Percentiles rank a stretch among this genome's conserved stretches.
Conservation (phyloP, 2,888 invertebrate genomes). For the Leptinotarsa juncta region DNA sequence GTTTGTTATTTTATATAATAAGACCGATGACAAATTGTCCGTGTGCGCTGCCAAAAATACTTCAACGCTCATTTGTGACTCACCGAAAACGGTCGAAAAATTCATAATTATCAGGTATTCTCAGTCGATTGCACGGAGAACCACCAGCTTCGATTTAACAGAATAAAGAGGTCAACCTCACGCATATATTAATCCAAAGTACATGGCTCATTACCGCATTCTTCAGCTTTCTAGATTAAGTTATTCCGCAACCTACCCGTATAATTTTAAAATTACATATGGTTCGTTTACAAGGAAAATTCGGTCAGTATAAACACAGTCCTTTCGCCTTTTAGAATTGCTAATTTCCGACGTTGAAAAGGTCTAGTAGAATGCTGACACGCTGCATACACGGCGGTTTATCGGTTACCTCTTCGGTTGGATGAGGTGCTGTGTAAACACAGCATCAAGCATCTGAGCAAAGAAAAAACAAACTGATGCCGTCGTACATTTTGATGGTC, state of each 20-base stretch:
- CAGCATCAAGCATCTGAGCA: constrained; percentile 13
- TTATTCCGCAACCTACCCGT: constrained; percentile 26
- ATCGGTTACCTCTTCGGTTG: constrained; percentile 20
- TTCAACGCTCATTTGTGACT: too few species aligned
- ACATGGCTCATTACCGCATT: constrained; percentile 18
- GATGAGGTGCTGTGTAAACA: constrained; percentile 29
- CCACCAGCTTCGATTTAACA: not conserved
- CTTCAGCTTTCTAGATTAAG: constrained; percentile 23
- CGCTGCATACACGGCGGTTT: constrained; percentile 8
- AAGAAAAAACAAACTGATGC: constrained; percentile 24
- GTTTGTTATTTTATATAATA: too few species aligned
- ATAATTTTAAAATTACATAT: constrained; percentile 34
- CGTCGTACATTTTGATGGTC: constrained; percentile 3
- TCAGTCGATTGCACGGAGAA: not conserved
- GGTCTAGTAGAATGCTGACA: constrained; percentile 26
- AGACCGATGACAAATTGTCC: too few species aligned
- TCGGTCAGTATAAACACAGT: constrained; percentile 34
- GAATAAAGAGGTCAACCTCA: not conserved
- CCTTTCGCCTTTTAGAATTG: constrained; percentile 37
- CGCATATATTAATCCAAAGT: constrained; percentile 15
- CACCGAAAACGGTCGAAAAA: too few species aligned
- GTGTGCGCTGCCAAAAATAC: too few species aligned
- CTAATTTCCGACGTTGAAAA: constrained; percentile 31
- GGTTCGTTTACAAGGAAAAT: constrained; percentile 26
- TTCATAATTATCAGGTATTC: not conserved